Evolutionary conservation across 2,113 vertebrate genomes (phyloP), one percentile per base, ranked within the genome.

Genomic region (Oxygymnocypris stewartii): DNA sequence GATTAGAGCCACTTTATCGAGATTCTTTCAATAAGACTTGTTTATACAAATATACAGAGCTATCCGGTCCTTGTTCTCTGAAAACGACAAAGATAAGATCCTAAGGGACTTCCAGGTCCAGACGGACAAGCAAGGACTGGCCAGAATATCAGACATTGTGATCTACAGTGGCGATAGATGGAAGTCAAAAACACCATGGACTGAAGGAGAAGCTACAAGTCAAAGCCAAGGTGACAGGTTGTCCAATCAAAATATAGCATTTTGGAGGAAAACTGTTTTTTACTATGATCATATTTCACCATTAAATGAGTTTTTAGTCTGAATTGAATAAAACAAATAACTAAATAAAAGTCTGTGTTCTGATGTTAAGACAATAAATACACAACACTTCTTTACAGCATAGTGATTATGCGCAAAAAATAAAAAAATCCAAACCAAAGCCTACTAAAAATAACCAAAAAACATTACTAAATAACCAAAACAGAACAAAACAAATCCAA

Each of bases 1-100:
- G 82, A 84, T 84, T 84, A 71, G 18, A 82, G 6, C 42, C 47
- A 18, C 4, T 11, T 42, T 84, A 74, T 84, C 49, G 57, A 84
- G 82, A 40, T 42, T 35, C 67, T 12, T 59, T 18, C 82, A 74
- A 42, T 84, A 42, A 40, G 67, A 84, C 16, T 16, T 57, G 49
- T 44, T 74, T 37, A 59, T 59, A 74, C 51, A 84, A 84, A 74
- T 84, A 57, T n/a, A 74, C 10, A 54, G 67, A 59, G 13, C 14
- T 25, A 35, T 69, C 44, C 18, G 28, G 44, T 47, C 59, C 59
- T 37, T 49, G 25, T 54, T 71, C 81, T 54, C 28, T 51, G 25
- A 71, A 16, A 83, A 54, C 3, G 18, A 37, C 35, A 40, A 65
- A 23, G 59, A 82, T 82, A 49, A 82, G n/a, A 84, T 74, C 47